phyloP scores from a whole-genome alignment of 92 coral and sea anemone species.

The Heliopora coerulea region DNA sequence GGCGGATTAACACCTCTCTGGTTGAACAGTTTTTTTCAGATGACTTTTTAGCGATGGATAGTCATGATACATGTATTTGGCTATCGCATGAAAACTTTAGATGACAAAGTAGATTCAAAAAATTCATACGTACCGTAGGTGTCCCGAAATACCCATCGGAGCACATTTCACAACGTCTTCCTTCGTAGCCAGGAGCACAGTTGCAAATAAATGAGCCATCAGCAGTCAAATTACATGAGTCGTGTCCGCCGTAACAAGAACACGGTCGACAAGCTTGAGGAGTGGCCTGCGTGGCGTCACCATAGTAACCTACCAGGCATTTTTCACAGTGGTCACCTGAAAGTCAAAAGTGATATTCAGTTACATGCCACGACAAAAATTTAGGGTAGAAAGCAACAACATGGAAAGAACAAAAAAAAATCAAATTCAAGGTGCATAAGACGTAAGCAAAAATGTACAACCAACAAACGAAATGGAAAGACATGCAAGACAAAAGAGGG shows the following conservation, averaged over 20 bases:
- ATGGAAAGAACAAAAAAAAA: too few species aligned
- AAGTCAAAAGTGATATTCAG: constrained; percentile 1
- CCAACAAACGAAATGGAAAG: too few species aligned
- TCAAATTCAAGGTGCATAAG: too few species aligned
- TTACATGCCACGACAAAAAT: too few species aligned
- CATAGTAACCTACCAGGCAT: constrained; percentile 87
- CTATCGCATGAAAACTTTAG: too few species aligned
- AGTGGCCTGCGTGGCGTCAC: constrained; percentile 73
- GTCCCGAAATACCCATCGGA: constrained; percentile 74
- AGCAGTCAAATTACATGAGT: constrained; percentile 58
- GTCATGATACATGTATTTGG: too few species aligned
- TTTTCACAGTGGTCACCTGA: constrained; percentile 88
- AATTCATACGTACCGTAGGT: constrained; percentile 55
- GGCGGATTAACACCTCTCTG: too few species aligned
- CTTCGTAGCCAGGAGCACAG: constrained; percentile 56
- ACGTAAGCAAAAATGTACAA: too few species aligned
- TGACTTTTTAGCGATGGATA: too few species aligned
- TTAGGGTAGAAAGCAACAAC: background rate
- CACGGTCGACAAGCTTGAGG: constrained; percentile 69
- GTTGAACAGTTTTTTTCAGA: background rate
- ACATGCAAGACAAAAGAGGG: too few species aligned
- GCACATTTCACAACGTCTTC: constrained; percentile 76
- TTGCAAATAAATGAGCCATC: constrained; percentile 59
- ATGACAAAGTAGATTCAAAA: too few species aligned
- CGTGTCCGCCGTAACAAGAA: constrained; percentile 79